Base-by-base conservation (phyloP, 2,113 vertebrate species). In the Chroicocephalus ridibundus region DNA sequence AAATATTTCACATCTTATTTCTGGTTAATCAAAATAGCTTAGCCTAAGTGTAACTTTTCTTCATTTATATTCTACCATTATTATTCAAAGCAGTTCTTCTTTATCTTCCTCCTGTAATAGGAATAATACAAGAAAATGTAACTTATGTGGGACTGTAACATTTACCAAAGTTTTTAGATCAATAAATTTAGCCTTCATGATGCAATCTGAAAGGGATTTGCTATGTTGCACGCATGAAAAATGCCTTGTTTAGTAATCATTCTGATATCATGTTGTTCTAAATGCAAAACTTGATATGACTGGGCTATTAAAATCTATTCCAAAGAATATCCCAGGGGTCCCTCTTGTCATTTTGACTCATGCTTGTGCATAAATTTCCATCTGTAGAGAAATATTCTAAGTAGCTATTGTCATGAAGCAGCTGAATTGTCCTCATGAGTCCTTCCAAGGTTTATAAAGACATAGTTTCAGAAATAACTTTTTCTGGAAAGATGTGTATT, bases 331-430 rank as follows among this genome's bases (percentile, higher is more conserved):
- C 91, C 47, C 91, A 94, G 32, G 80, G n/a, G 69, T 90, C 15
- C 89, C 34, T 92, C 68, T 86, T 92, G 60, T 96, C 77, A 96
- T 89, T 96, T 83, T 72, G 52, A 62, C 78, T 92, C 51, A 71
- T 82, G 62, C 51, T 79, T 84, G 55, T 86, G 83, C 86, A 97
- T 96, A 96, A 79, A 93, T 96, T 96, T 97, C 46, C 18, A 81
- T 26, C 32, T 89, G 71, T 72, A 82, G 89, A 93, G 60, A 95
- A 93, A 85, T 70, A 89, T 47, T 90, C 25, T 76, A 88, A 92
- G 47, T 86, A 94, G 52, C 52, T 82, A 26, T 95, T 96, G 80
- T 95, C 85, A 81, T 58, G 36, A 95, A 86, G 49, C 44, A 82
- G 60, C 70, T 84, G 65, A 94, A 96, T 32, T 34, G 64, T 80